phyloP scores from a whole-genome alignment of 1,140 invertebrate genomes.

The Microplitis mediator region DNA sequence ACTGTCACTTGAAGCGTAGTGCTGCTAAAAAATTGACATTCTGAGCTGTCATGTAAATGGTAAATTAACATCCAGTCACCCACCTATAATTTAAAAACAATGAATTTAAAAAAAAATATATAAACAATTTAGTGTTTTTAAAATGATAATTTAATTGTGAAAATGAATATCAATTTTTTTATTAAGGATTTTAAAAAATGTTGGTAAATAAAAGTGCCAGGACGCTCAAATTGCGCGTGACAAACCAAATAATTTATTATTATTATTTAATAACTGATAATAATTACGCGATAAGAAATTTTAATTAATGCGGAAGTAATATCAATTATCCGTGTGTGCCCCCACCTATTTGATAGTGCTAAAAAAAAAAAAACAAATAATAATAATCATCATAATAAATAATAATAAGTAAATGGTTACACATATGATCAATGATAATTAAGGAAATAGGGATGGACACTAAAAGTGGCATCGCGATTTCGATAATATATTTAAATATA shows the following conservation, averaged over 20 bases:
- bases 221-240: conserved; percentile 64
- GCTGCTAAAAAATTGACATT: conserved; percentile 11
- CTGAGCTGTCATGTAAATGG: not conserved
- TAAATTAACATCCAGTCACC: conserved; percentile 7
- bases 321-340: not conserved
- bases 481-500: not conserved
- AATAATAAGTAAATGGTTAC: not conserved
- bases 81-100: too few species aligned
- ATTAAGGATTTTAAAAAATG: not conserved
- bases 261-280: conserved; percentile 50
- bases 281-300: conserved; percentile 24
- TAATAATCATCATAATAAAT: not conserved
- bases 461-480: conserved; percentile 16
- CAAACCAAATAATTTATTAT: conserved; percentile 73
- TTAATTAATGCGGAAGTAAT: not conserved
- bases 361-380: conserved; percentile 8
- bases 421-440: too few species aligned
- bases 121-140: not conserved
- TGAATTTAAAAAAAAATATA: too few species aligned
- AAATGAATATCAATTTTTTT: not conserved
- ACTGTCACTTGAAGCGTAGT: conserved; percentile 67
- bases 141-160: not conserved
- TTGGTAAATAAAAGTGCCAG: conserved; percentile 36
- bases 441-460: not conserved
- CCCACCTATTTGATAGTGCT: conserved; percentile 20